A percentile compares a stretch with the other conserved stretches of the same genome.
Evolutionary conservation across 2,797 vertebrate species (phyloP).

Genomic region (Trematomus bernacchii): DNA sequence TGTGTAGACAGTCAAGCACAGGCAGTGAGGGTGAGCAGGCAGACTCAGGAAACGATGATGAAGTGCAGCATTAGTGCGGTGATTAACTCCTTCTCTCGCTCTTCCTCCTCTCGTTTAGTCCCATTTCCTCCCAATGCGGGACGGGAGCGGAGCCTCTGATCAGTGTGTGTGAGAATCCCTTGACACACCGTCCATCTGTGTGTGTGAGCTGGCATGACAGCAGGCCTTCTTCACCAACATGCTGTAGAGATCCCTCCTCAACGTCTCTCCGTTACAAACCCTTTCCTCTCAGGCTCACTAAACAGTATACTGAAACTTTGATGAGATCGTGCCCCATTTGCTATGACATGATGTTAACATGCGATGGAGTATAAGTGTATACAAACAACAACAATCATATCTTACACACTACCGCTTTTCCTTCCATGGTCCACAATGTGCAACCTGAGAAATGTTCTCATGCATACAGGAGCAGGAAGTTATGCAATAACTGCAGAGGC

Average conservation of each 20-base stretch:
- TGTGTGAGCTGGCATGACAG: constrained; percentile 74
- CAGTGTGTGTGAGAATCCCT: constrained; percentile 82
- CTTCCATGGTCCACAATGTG: constrained; percentile 10
- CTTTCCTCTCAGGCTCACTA: constrained; percentile 61
- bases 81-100: constrained; percentile 88
- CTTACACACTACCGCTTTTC: constrained; percentile 10
- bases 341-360: constrained; percentile 63
- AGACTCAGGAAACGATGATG: constrained; percentile 87
- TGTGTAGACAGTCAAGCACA: constrained; percentile 70
- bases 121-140: constrained; percentile 85
- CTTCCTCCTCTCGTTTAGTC: constrained; percentile 86
- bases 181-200: constrained; percentile 84
- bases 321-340: constrained; percentile 74
- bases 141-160: constrained; percentile 79
- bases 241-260: constrained; percentile 71
- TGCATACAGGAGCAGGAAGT: constrained; percentile 7
- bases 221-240: constrained; percentile 74
- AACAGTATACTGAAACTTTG: constrained; percentile 74
- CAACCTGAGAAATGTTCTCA: constrained; percentile 13
- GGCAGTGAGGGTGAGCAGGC: constrained; percentile 73
- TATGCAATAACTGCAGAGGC: constrained; percentile 9
- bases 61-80: constrained; percentile 87
- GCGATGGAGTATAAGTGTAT: constrained; percentile 38
- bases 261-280: constrained; percentile 70
- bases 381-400: constrained; percentile 51